These are phyloP conservation scores for Chaenodraco wilsoni DNA, from an alignment of 2,797 vertebrate genomes.

Conservation along the genomic window DNA sequence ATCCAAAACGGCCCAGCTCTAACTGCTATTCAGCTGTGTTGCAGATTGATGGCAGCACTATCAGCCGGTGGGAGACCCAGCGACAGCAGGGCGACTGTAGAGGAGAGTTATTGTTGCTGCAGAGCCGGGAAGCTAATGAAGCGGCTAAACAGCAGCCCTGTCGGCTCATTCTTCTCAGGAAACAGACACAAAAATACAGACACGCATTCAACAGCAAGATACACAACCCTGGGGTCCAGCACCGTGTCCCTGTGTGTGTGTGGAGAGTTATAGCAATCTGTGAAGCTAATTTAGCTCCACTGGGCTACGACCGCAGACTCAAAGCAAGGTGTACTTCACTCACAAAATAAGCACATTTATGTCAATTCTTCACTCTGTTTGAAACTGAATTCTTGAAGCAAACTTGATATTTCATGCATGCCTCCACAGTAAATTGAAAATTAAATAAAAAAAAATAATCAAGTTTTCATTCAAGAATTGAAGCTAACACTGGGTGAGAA, in stretches of 20 bases:
- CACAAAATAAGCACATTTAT: no score
- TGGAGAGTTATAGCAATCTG: not conserved
- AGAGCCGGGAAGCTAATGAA: conserved; percentile 52
- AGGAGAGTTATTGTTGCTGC: conserved; percentile 36
- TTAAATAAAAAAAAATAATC: no score
- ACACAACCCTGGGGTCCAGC: not conserved
- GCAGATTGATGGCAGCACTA: conserved; percentile 40
- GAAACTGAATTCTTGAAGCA: no score
- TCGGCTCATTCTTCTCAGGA: conserved; percentile 15
- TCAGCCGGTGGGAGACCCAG: conserved; percentile 26
- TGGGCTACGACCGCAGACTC: not conserved
- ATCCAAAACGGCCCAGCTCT: not conserved
- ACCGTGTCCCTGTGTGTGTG: not conserved
- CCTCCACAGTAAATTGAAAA: no score
- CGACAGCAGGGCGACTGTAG: conserved; percentile 31
- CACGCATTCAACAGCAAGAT: conserved; percentile 19
- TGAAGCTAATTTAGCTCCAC: not conserved
- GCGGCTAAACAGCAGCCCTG: conserved; percentile 33
- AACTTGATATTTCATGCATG: no score
- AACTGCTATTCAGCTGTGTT: conserved; percentile 8
- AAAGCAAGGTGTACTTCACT: not conserved
- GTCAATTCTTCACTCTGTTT: no score
- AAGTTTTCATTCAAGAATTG: no score
- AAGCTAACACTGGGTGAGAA: no score
- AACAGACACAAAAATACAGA: conserved; percentile 16